Evolutionary conservation across 2,113 vertebrate genomes (phyloP), one percentile per base, ranked within the genome.

Genomic region (Garra rufa): DNA sequence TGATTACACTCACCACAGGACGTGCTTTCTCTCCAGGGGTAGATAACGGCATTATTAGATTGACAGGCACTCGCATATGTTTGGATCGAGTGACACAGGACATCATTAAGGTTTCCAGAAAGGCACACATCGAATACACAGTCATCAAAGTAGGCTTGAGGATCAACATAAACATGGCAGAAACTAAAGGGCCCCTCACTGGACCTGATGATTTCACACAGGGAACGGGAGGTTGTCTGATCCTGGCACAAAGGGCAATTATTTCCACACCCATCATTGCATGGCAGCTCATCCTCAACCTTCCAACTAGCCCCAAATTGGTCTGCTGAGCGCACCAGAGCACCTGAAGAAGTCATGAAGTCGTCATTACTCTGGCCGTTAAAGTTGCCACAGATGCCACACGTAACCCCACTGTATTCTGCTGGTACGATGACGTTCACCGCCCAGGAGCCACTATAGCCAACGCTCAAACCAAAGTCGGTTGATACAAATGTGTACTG

Each of bases 301-400:
- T 88, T 92, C 94, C 93, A 92, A 17, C 82, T 34, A 34, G 7
- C 11, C 2, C 92, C 90, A 86, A 91, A 90, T 0, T 59, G 59
- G 52, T 85, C 41, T 59, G 74, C 77, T 76, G 88, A 19, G 1
- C 38, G 0, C 11, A 87, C 84, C 24, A 30, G 41, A 2, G 14
- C 9, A 28, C 94, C 92, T 11, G 85, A 87, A 9, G 65, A 88
- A 0, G 75, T 88, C n/a, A 59, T 15, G 8, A 92, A 89, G 3
- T 94, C 92, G 34, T 95, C 93, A 5, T 7, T 70, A 6, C 46
- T 26, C 38, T 90, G 82, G 6, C 90, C 84, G 77, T 94, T 93
- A 79, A 93, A 93, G 85, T 94, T 89, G 19, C 93, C 93, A 88
- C 93, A 94, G n/a, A 93, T 88, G 43, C 93, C 92, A 5, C 92